Base-by-base conservation (phyloP, 92 coral and sea anemone genomes). In the Umimayanthus kanabou region DNA sequence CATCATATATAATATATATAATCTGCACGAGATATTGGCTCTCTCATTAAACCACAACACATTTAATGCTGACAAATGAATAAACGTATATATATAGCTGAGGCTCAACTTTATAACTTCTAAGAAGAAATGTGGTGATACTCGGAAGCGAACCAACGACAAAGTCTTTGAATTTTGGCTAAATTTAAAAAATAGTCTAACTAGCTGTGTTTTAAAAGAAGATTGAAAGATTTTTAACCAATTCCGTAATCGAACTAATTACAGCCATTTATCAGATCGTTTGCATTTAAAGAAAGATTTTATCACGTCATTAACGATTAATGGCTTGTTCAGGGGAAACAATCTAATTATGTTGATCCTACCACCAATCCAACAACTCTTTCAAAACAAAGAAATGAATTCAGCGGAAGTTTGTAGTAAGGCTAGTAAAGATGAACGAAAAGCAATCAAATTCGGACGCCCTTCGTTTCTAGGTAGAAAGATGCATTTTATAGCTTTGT, bases 201-300 rank as follows among this genome's bases (percentile, higher is more conserved):
- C 23, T 78, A 78, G 29, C 6, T 15, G 1, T 53, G 23, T 20
- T 50, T 30, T 80, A 4, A 10, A 2, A 57, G 14, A 61, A 20
- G 15, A 55, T 6, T 55, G 28, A 55, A 79, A 53, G 30, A 5
- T 55, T 55, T 13, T 39, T 23, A 28, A 10, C 15, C 65, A 53
- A 1, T 28, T 47, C 40, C 39, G 30, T 53, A 30, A 80, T 80
- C 9, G 49, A 42, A 6, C 43, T 14, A 26, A 57, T 80, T 53
- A 26, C 67, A 80, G 84, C 67, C 84, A 16, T 55, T 80, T 80
- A 55, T 29, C 66, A 78, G 43, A 9, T 80, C 70, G 47, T 80
- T 80, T 29, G 43, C 81, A 33, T 78, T 80, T 55, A 49, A 80
- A 57, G 37, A 15, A 73, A 76, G 22, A 25, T 61, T 20, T 61